Conservation (phyloP, 1,140 invertebrate species). For the Homarus americanus region DNA sequence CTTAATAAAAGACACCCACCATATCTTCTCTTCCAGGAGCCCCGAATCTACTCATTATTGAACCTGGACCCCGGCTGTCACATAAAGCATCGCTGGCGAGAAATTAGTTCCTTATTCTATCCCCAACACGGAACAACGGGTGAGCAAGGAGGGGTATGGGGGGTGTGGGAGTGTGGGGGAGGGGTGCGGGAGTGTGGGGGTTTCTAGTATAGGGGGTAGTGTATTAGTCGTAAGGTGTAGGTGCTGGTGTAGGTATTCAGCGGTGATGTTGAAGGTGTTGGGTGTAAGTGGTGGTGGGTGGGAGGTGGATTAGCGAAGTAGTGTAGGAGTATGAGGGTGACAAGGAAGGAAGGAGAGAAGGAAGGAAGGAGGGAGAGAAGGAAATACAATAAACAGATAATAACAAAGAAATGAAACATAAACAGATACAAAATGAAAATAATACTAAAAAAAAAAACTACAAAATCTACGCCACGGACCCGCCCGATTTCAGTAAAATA, state of each 20-base stretch:
- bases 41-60: slow-evolving; percentile 59
- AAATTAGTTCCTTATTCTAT: slow-evolving; percentile 34
- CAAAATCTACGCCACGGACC: no score
- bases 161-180: neutral
- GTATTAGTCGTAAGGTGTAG: neutral
- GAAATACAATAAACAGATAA: no score
- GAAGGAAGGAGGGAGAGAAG: no score
- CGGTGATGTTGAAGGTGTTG: no score
- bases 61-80: slow-evolving; percentile 31
- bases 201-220: neutral
- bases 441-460: no score
- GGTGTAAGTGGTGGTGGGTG: neutral
- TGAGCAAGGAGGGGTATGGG: neutral
- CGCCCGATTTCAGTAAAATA: no score
- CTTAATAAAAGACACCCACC: slow-evolving; percentile 54
- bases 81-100: slow-evolving; percentile 21
- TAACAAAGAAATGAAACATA: no score
- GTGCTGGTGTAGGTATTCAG: no score
- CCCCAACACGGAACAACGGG: neutral
- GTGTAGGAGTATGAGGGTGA: no score
- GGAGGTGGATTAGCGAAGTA: no score
- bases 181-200: neutral
- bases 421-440: no score
- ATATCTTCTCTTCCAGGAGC: neutral
- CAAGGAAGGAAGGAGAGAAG: no score